Conservation (phyloP, 1,140 invertebrate species). For the Acromyrmex echinatior region DNA sequence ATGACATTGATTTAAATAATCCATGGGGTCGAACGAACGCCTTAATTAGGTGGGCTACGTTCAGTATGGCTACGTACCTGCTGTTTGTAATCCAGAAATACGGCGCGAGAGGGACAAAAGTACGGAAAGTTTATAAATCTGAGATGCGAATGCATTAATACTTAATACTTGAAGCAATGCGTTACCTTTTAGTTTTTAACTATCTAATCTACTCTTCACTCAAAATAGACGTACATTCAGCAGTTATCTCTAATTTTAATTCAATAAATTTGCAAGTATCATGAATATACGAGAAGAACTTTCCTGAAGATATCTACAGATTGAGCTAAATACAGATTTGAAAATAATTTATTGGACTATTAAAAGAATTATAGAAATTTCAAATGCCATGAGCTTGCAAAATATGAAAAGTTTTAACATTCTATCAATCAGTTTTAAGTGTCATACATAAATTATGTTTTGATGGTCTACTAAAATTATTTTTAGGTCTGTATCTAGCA, state of each 20-base stretch:
- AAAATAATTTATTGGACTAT: no score
- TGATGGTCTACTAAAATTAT: no score
- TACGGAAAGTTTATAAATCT: conserved; percentile 13
- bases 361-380: no score
- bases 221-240: neutral
- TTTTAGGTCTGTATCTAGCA: no score
- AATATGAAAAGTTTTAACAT: no score
- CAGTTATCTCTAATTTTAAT: neutral
- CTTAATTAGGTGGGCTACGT: conserved; percentile 69
- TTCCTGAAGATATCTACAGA: no score
- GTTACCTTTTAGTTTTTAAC: neutral
- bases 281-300: neutral
- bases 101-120: conserved; percentile 12
- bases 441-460: no score
- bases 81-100: conserved; percentile 49
- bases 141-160: conserved; percentile 32
- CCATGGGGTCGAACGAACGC: conserved; percentile 69
- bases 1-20: conserved; percentile 80
- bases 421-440: no score
- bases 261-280: neutral
- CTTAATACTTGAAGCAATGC: neutral
- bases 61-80: conserved; percentile 19
- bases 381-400: no score
- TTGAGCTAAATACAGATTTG: no score
- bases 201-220: neutral